A percentile compares a stretch with the other conserved stretches of the same genome.
These are phyloP conservation scores for Gonioctena quinquepunctata DNA, from an alignment of 1,140 invertebrate genomes.

Conservation along the genomic window DNA sequence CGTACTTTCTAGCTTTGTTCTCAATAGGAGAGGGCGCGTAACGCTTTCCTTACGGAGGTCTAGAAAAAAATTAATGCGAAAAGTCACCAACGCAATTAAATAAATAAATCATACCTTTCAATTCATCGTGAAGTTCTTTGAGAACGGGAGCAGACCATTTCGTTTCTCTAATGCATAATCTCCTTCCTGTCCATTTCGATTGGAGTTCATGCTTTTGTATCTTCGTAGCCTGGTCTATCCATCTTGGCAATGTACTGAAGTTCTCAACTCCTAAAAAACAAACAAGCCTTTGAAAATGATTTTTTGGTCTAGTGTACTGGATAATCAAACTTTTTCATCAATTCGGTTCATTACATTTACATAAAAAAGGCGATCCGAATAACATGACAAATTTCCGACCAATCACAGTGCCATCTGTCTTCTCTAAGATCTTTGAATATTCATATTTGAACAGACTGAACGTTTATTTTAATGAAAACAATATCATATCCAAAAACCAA, in stretches of 20 bases:
- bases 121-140: slow-evolving; percentile 61
- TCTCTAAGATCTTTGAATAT: too few relatives aligned
- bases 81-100: too few relatives aligned
- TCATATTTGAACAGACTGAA: too few relatives aligned
- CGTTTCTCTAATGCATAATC: slow-evolving; percentile 62
- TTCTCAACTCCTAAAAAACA: slow-evolving; percentile 45
- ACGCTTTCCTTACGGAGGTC: slow-evolving; percentile 26
- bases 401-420: too few relatives aligned
- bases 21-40: slow-evolving; percentile 28
- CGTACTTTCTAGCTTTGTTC: slow-evolving; percentile 24
- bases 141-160: slow-evolving; percentile 67
- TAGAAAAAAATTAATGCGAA: neutral
- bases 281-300: too few relatives aligned
- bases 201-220: slow-evolving; percentile 16
- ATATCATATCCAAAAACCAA: too few relatives aligned
- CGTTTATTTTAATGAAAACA: too few relatives aligned
- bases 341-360: too few relatives aligned
- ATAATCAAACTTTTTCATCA: too few relatives aligned
- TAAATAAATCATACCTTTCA: slow-evolving; percentile 60
- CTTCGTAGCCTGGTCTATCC: slow-evolving; percentile 46
- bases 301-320: too few relatives aligned
- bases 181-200: slow-evolving; percentile 36
- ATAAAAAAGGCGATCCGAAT: too few relatives aligned
- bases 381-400: too few relatives aligned
- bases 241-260: slow-evolving; percentile 48